Base-by-base conservation (phyloP, 2,113 vertebrate genomes). In the Corythornis vintsioides region DNA sequence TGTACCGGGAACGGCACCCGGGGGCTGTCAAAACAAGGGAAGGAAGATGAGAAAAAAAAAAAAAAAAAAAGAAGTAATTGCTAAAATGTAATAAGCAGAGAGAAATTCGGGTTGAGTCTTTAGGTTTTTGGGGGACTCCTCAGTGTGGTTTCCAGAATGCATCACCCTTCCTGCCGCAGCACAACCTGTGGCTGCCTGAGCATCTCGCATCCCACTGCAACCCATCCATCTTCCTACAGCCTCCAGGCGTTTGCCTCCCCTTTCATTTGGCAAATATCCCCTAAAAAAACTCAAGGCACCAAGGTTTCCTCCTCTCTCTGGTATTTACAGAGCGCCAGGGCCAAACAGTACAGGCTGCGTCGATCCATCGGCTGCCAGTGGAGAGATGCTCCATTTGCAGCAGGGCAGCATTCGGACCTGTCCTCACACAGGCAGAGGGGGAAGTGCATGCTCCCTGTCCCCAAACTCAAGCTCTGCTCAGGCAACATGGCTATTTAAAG, bases 1-100 rank as follows among this genome's bases (percentile, higher is more conserved):
- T 84, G 99, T 98, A 93, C 99, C 98, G 15, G 99, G 99, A 95
- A 99, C 99, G 57, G 98, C 99, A 14, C 99, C 99, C 8, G 99
- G 99, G 91, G 99, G 99, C 99, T 99, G 95, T 11, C 83, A 91
- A 90, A 96, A 90, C 70, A 90, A 80, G 26, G 48, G 21, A 28
- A 57, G 29, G 28, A 80, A 24, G 52, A 18, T 77, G 35, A 29
- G 25, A 80, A 80, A 63, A 83, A 66, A 35, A 18, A 17, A 7
- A 3, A 40, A 2, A 8, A 35, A 35, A 35, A 35, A 35, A 35
- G 35, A 35, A 35, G 35, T 9, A 33, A 55, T 33, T 25, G 65
- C n/a, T 60, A n/a, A 52, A 47, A 53, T 4, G 14, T 59, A 63
- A 48, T 31, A 40, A 2, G 48, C 10, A 33, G 52, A 48, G 6